Evolutionary conservation across 1,140 invertebrate species (phyloP).

Genomic region (Psix sp.): DNA sequence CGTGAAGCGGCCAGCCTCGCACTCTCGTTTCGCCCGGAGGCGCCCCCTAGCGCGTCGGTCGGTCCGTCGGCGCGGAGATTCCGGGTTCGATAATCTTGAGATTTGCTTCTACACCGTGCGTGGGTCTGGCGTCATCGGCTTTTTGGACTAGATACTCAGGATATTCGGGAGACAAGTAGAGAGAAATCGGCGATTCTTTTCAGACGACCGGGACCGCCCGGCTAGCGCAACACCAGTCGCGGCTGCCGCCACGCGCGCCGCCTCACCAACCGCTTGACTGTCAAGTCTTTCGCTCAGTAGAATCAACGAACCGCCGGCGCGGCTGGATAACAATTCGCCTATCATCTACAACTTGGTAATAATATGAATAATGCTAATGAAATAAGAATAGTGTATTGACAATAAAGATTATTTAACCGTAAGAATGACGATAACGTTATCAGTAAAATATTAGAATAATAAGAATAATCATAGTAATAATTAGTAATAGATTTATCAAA

Average conservation of each 20-base stretch:
- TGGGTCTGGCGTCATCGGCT: slow-evolving; percentile 26
- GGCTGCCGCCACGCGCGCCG: neutral
- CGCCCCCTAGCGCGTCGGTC: too few species aligned
- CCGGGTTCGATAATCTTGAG: slow-evolving; percentile 17
- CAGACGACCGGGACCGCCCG: too few species aligned
- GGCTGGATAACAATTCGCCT: too few species aligned
- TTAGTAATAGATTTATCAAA: slow-evolving; percentile 18
- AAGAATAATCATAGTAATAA: slow-evolving; percentile 2
- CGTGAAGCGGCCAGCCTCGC: neutral
- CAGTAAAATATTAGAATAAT: too few species aligned
- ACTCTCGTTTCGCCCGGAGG: slow-evolving; percentile 48
- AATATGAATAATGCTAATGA: too few species aligned
- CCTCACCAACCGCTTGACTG: slow-evolving; percentile 15
- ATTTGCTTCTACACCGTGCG: too few species aligned
- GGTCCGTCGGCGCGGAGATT: slow-evolving; percentile 23
- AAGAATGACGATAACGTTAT: slow-evolving; percentile 8
- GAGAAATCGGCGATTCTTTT: slow-evolving; percentile 10
- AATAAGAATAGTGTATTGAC: too few species aligned
- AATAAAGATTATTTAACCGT: too few species aligned
- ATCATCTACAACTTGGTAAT: too few species aligned
- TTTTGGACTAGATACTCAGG: slow-evolving; percentile 37
- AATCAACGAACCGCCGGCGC: too few species aligned
- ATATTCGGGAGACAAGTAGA: slow-evolving; percentile 18
- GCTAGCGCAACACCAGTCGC: too few species aligned
- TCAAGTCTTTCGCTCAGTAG: slow-evolving; percentile 46